These are phyloP conservation scores for Hormaphis cornu DNA, from an alignment of 1,140 invertebrate species.

Conservation along the genomic window DNA sequence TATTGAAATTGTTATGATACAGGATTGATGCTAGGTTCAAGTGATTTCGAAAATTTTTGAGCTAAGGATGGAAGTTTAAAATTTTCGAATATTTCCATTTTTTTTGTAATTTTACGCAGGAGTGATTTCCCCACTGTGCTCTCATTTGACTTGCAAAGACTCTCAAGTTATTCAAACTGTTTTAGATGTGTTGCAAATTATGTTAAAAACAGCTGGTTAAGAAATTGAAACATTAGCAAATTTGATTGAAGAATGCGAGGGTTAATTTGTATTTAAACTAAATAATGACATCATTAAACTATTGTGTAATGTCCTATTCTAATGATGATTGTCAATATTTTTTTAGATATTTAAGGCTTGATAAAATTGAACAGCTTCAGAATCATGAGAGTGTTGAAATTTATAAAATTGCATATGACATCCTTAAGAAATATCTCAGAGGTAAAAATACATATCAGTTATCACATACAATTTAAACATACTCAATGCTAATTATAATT, in stretches of 20 bases:
- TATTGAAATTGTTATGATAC: too few species aligned
- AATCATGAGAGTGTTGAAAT: slow-evolving; percentile 96
- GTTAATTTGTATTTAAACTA: slow-evolving; percentile 40
- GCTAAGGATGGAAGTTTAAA: too few species aligned
- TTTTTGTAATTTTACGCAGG: slow-evolving; percentile 79
- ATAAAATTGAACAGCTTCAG: slow-evolving; percentile 92
- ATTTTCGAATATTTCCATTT: too few species aligned
- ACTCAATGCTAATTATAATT: neutral
- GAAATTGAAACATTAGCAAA: slow-evolving; percentile 69
- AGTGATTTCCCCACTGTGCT: slow-evolving; percentile 84
- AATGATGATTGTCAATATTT: slow-evolving; percentile 1
- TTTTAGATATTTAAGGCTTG: slow-evolving; percentile 53
- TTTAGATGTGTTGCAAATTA: slow-evolving; percentile 84
- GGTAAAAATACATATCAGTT: slow-evolving; percentile 45
- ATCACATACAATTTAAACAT: neutral
- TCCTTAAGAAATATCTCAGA: slow-evolving; percentile 95
- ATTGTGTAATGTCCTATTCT: neutral
- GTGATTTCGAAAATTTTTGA: too few species aligned
- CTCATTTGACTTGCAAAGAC: slow-evolving; percentile 80
- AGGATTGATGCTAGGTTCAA: too few species aligned
- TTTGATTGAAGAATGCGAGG: slow-evolving; percentile 84
- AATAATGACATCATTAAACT: too few species aligned
- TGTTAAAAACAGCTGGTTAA: slow-evolving; percentile 71
- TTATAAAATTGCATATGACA: slow-evolving; percentile 94
- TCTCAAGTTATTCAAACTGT: slow-evolving; percentile 81